Conservation (phyloP, 2,113 vertebrate species). For the Python bivittatus region DNA sequence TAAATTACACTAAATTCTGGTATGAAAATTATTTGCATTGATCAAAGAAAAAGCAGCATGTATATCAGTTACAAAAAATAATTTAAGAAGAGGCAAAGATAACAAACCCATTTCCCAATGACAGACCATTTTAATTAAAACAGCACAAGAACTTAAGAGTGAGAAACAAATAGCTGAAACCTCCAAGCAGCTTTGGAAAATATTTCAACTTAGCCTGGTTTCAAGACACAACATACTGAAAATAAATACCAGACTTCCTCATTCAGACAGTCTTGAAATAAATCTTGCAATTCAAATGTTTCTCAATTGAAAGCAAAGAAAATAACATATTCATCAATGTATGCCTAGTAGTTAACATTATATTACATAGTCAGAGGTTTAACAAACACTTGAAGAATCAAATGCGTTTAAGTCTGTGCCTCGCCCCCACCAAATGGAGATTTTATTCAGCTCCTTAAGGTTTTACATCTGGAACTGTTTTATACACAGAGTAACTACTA, state of each 20-base stretch:
- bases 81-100: not conserved
- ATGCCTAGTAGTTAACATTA: not conserved
- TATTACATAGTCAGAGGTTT: not conserved
- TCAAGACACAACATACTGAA: constrained; percentile 2
- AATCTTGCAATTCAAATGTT: not conserved
- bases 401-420: not conserved
- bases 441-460: not conserved
- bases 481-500: not conserved
- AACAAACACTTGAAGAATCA: not conserved
- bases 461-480: not conserved
- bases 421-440: not conserved
- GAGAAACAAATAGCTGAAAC: not conserved
- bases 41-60: not conserved
- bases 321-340: not conserved
- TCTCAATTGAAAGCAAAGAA: not conserved
- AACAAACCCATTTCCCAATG: not conserved
- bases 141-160: not conserved
- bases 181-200: not conserved
- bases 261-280: not conserved
- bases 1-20: not conserved
- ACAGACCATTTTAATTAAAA: not conserved
- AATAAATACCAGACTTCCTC: constrained; percentile 11
- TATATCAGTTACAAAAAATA: not conserved
- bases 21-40: not conserved
- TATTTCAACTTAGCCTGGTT: not conserved